Evolutionary conservation across 2,113 vertebrate genomes (phyloP).

Genomic region (Typhlomys cinereus): DNA sequence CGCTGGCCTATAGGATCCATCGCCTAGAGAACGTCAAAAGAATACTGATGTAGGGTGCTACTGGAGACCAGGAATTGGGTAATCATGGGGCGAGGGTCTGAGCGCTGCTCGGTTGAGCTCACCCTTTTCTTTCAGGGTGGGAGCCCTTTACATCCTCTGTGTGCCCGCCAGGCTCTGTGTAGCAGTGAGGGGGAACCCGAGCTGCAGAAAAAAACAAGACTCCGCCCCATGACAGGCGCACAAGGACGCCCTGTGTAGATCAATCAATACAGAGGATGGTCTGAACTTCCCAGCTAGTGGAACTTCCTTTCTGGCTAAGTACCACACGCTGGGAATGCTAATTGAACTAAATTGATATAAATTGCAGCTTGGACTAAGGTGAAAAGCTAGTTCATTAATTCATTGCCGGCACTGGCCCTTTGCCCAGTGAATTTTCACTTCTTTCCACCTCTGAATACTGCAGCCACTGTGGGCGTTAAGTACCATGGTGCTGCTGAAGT

Average conservation of each 20-base stretch:
- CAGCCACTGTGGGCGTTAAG: slow-evolving; percentile 34
- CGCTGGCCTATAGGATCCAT: background rate
- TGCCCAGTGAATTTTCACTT: slow-evolving; percentile 55
- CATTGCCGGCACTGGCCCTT: slow-evolving; percentile 43
- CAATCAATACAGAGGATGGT: background rate
- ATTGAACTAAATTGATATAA: slow-evolving; percentile 66
- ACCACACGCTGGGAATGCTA: slow-evolving; percentile 19
- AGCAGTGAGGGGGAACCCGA: background rate
- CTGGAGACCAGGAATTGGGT: background rate
- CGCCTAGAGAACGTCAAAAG: background rate
- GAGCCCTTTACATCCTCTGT: background rate
- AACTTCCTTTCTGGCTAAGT: slow-evolving; percentile 48
- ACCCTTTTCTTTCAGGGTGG: background rate
- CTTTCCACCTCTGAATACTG: slow-evolving; percentile 52
- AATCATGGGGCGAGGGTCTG: background rate
- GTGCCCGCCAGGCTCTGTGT: background rate
- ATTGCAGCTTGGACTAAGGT: slow-evolving; percentile 49
- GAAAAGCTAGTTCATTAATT: slow-evolving; percentile 66
- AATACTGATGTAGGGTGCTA: too few species aligned
- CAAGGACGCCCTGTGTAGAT: background rate
- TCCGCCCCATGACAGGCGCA: background rate
- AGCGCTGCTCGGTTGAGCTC: background rate
- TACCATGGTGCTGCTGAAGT: background rate
- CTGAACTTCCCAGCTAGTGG: background rate
- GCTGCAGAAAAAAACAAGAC: background rate